Base-by-base conservation (phyloP, 2,113 vertebrate genomes). In the Erythrocercus mccallii region DNA sequence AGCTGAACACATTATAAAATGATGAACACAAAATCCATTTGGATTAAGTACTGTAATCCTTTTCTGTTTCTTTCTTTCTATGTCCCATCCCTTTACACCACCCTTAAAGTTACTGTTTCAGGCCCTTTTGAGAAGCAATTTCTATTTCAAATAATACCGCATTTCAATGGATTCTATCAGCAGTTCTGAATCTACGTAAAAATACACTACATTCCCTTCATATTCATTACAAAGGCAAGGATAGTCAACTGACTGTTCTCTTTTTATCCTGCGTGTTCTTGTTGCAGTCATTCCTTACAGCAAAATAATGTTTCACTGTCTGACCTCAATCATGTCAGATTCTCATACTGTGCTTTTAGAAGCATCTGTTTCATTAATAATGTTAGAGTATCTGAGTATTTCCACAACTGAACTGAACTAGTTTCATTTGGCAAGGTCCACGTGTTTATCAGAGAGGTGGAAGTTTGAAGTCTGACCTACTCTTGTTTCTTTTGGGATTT, bases 31-130 rank as follows among this genome's bases (percentile, higher is more conserved):
- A 50, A 78, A 81, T 81, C 35, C 1, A 7, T 74, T 78, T 38
- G 42, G 15, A 30, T 69, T 74, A 54, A 58, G 18, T 73, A 45
- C 8, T 66, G 15, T 73, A 65, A 73, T 70, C 3, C 1, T 54
- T 58, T 65, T 89, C 15, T 65, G 2, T 76, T 83, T 86, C 25
- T 62, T 71, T 35, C 18, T 81, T 16, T 78, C 31, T 2, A 1
- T 10, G 12, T 73, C 22, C 10, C 18, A 38, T 60, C 24, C 5
- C 3, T 3, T 0, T 20, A 11, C 4, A 15, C 12, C 11, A 15
- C 13, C 20, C 31, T 60, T 50, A 24, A 27, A 62, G 28, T 62
- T 58, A 35, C 10, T 86, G 27, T 86, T 88, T 92, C 37, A 80
- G 38, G 35, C 24, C 6, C 28, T 66, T 94, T 65, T 58, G 44